These are phyloP conservation scores for Mionectes olivaceus DNA, from an alignment of 2,797 vertebrate genomes.

Conservation along the genomic window DNA sequence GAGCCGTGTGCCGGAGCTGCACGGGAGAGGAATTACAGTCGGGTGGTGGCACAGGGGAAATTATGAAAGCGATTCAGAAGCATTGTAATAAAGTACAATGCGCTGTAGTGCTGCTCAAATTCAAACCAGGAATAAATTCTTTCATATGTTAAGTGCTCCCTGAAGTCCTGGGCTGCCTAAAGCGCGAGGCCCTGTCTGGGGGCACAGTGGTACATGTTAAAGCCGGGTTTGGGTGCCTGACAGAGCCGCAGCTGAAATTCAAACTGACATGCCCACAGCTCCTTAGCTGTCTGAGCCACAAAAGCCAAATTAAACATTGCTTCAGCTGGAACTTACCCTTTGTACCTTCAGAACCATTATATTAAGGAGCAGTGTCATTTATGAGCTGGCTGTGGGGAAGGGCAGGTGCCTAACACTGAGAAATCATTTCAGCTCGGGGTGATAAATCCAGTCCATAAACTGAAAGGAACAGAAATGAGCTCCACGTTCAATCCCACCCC, in stretches of 20 bases:
- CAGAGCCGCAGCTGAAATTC: neutral
- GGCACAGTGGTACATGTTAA: neutral
- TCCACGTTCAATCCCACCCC: neutral
- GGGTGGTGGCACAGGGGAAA: conserved; percentile 54
- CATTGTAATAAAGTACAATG: conserved; percentile 66
- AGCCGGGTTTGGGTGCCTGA: conserved; percentile 17
- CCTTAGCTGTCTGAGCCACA: conserved; percentile 16
- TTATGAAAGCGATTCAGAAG: conserved; percentile 65
- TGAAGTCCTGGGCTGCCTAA: conserved; percentile 10
- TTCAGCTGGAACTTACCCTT: conserved; percentile 62
- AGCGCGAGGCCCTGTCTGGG: conserved; percentile 17
- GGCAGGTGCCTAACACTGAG: conserved; percentile 46
- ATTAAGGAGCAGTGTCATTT: conserved; percentile 47
- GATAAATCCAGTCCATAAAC: conserved; percentile 57
- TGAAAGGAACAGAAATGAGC: neutral
- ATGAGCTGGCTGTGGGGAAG: conserved; percentile 23
- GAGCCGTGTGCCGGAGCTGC: neutral
- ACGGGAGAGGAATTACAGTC: neutral
- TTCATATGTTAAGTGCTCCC: conserved; percentile 61
- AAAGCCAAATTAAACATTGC: conserved; percentile 67
- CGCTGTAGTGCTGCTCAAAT: conserved; percentile 34
- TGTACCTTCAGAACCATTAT: conserved; percentile 52
- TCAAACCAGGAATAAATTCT: conserved; percentile 64
- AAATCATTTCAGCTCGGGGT: neutral
- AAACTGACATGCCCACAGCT: neutral